Percentiles rank a stretch among this genome's conserved stretches.
Conservation (phyloP, 2,797 vertebrate genomes). For the Gallinago nigripennis region DNA sequence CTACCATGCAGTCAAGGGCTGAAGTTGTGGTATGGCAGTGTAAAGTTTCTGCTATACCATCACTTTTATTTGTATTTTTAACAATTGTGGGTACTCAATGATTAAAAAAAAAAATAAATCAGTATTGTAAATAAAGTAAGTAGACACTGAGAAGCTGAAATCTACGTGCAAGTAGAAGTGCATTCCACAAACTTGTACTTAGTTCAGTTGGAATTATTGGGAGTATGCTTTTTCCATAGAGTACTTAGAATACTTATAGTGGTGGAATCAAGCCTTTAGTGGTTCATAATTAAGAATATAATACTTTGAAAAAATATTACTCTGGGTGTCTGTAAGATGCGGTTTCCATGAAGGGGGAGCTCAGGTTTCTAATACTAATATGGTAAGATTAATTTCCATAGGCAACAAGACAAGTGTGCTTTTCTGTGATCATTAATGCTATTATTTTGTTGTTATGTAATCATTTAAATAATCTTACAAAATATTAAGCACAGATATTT, state of each 20-base stretch:
- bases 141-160: not conserved
- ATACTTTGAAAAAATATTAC: not conserved
- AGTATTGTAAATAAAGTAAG: not conserved
- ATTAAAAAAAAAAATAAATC: not conserved
- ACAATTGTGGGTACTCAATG: not conserved
- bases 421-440: not conserved
- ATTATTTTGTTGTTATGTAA: not conserved
- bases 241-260: not conserved
- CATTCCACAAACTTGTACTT: not conserved
- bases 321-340: not conserved
- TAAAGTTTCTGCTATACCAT: not conserved
- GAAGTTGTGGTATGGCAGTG: not conserved
- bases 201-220: not conserved
- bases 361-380: not conserved
- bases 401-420: not conserved
- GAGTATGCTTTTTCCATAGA: not conserved
- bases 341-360: not conserved
- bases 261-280: not conserved
- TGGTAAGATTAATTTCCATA: not conserved
- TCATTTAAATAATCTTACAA: not conserved
- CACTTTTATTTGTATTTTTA: not conserved
- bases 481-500: not conserved
- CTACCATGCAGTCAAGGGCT: too few species aligned
- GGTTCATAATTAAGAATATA: not conserved
- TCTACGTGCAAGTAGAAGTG: not conserved